Base-by-base conservation (phyloP, 2,888 invertebrate species). In the Andrena fulva region DNA sequence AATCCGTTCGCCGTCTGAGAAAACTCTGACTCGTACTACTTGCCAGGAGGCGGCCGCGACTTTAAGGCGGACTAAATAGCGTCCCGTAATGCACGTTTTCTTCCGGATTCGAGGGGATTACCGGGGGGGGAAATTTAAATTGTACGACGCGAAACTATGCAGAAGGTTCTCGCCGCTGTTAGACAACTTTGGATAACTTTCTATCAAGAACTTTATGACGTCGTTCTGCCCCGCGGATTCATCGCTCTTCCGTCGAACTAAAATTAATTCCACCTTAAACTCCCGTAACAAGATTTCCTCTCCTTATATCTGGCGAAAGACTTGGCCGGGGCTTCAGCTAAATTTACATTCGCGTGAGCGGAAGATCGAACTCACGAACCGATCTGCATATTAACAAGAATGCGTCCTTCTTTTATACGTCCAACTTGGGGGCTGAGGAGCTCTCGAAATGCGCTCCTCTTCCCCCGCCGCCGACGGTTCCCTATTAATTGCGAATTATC, bases 201-300 rank as follows among this genome's bases (percentile, higher is more conserved):
- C 7, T 20, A 20, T 20, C 35, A 63, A 77, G 68, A 63, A 63
- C 67, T 71, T 80, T 71, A 72, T 31, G 62, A 54, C 75, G 35
- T 69, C 77, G 72, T 60, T 50, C 50, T 27, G 42, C 27, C 59
- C 24, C 62, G 33, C 27, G 33, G 67, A 72, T 62, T 68, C 63
- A 7, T 60, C 59, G 68, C 42, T 63, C 79, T 56, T n/a, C 31
- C 69, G 31, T 56, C 75, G 64, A 56, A 59, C 33, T 35, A 50
- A 62, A 83, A 83, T 82, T 83, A 83, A 83, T 82, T 83, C 73
- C 56, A 33, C 54, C 70, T 81, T 59, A 62, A 72, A 74, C 64
- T 74, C 42, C 6, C 67, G 70, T 80, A 71, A 75, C 79, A 79
- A 75, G 75, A 75, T 71, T 63, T 60, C 63, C 71, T 31, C 71